Conservation (phyloP, 2,888 invertebrate species). For the Furcula furcula region DNA sequence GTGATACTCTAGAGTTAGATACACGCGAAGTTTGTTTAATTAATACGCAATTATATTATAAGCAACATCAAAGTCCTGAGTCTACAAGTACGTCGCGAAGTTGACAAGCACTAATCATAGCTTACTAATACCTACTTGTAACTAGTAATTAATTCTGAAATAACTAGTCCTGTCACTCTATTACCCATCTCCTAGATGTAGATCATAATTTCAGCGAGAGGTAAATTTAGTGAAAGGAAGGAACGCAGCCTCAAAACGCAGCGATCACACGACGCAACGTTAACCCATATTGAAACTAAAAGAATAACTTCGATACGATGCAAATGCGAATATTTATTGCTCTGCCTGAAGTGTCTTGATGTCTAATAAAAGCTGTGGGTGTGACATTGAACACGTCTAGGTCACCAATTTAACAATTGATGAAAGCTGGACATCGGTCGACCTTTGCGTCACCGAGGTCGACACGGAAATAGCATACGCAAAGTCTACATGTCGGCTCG, state of each 20-base stretch:
- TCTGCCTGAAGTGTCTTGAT: not conserved
- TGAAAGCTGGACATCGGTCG: conserved; percentile 35
- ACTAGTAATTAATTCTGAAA: conserved; percentile 17
- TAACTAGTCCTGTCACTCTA: conserved; percentile 3
- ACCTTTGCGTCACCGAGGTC: conserved; percentile 40
- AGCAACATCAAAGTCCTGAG: no score
- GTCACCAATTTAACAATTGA: conserved; percentile 39
- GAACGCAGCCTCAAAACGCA: no score
- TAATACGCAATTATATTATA: no score
- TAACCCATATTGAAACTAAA: not conserved
- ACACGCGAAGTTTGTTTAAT: no score
- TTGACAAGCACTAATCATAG: conserved; percentile 9
- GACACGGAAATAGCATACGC: conserved; percentile 34
- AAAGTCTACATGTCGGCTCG: conserved; percentile 14
- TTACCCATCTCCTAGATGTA: conserved; percentile 13
- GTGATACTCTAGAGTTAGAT: no score
- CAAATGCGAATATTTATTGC: not conserved
- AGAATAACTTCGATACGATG: not conserved
- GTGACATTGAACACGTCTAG: conserved; percentile 34
- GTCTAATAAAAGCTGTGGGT: conserved; percentile 23
- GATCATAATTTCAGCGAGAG: conserved; percentile 1
- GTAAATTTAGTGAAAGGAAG: not conserved
- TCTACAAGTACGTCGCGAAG: conserved; percentile 14
- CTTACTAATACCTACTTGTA: conserved; percentile 4
- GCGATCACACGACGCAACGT: not conserved